These are phyloP conservation scores for Rhagonycha lutea DNA, from an alignment of 2,888 invertebrate genomes.

Conservation along the genomic window DNA sequence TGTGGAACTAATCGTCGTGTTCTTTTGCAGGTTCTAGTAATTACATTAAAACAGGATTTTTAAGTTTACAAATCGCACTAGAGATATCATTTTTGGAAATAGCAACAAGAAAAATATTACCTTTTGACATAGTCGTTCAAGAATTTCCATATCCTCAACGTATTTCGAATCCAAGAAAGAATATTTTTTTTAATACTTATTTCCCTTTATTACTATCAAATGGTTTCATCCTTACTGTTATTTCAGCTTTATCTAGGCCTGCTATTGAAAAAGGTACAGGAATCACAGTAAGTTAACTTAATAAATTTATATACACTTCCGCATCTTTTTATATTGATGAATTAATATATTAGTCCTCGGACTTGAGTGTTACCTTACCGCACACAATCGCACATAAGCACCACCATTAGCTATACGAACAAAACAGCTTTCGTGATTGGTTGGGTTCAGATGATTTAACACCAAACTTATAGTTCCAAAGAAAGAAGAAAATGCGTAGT, in stretches of 20 bases:
- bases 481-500: no score
- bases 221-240: conserved; percentile 56
- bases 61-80: conserved; percentile 63
- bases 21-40: conserved; percentile 49
- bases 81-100: conserved; percentile 61
- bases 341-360: no score
- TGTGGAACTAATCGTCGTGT: background rate
- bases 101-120: conserved; percentile 14
- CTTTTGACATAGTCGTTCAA: conserved; percentile 53
- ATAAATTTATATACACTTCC: no score
- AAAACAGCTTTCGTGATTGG: no score
- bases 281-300: conserved; percentile 54
- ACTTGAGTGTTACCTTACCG: no score
- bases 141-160: conserved; percentile 62
- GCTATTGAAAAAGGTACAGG: conserved; percentile 64
- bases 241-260: conserved; percentile 59
- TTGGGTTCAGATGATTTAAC: no score
- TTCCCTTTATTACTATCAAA: conserved; percentile 53
- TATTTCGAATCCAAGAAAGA: conserved; percentile 42
- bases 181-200: conserved; percentile 43
- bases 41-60: conserved; percentile 57
- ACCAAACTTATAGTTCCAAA: no score
- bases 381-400: no score
- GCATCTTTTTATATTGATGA: no score
- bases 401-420: no score